Conservation (phyloP, 2,888 invertebrate species). For the Eupithecia insigniata region DNA sequence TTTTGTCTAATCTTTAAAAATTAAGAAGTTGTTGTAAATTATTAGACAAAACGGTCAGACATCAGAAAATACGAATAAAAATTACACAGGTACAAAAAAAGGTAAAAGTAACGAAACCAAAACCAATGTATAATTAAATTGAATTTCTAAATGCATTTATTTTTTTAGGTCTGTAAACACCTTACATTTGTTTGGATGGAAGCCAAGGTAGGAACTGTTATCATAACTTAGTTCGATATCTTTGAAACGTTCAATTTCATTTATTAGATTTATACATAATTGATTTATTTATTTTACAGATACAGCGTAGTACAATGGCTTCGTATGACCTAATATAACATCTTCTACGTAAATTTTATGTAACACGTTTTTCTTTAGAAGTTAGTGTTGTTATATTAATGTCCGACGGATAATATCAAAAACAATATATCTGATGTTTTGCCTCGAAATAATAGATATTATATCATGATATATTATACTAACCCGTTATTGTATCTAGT, state of each 20-base stretch:
- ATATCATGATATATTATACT: conserved; percentile 45
- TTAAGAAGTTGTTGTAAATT: background rate
- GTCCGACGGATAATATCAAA: conserved; percentile 59
- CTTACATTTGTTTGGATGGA: conserved; percentile 54
- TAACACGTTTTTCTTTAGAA: conserved; percentile 58
- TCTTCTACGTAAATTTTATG: conserved; percentile 50
- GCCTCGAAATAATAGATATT: conserved; percentile 47
- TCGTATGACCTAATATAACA: conserved; percentile 43
- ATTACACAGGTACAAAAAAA: background rate
- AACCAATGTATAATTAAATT: conserved; percentile 16
- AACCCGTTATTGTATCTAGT: conserved; percentile 48
- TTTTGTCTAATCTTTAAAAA: background rate
- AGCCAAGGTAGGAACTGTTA: conserved; percentile 57
- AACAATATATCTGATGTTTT: conserved; percentile 54
- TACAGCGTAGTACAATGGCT: conserved; percentile 47
- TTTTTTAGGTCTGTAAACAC: conserved; percentile 79
- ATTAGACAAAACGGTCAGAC: background rate
- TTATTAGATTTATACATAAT: too few species aligned
- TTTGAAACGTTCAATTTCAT: background rate
- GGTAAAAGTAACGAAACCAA: background rate
- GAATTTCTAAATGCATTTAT: conserved; percentile 59
- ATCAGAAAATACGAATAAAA: background rate
- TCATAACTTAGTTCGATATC: background rate
- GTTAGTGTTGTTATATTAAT: conserved; percentile 60
- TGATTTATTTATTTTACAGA: conserved; percentile 40